These are phyloP conservation scores for Burhinus bistriatus DNA, from an alignment of 2,113 vertebrate species.

Conservation along the genomic window DNA sequence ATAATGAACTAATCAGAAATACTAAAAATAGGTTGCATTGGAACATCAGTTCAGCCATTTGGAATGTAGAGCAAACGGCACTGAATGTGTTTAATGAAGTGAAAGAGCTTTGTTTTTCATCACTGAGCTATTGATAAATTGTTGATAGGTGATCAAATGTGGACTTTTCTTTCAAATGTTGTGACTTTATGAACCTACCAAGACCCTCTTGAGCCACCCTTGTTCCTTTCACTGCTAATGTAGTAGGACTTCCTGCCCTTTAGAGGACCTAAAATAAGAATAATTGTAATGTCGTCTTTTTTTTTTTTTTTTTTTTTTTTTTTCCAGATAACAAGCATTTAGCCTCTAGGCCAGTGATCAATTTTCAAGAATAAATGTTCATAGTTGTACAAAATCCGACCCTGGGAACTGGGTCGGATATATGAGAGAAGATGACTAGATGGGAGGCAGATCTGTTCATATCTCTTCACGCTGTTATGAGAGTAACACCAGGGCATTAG, in stretches of 20 bases:
- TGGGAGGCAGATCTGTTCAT: conserved; percentile 63
- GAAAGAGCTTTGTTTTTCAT: conserved; percentile 44
- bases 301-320: background rate
- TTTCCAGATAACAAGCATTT: background rate
- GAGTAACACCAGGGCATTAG: background rate
- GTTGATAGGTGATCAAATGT: conserved; percentile 39
- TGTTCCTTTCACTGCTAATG: background rate
- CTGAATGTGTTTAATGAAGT: conserved; percentile 61
- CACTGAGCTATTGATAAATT: conserved; percentile 38
- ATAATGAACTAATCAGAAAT: conserved; percentile 52
- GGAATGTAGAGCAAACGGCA: conserved; percentile 32
- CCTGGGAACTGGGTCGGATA: conserved; percentile 63
- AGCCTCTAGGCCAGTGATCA: conserved; percentile 32
- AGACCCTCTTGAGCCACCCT: background rate
- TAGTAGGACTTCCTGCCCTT: conserved; percentile 4
- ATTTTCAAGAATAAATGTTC: conserved; percentile 45
- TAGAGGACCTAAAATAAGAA: conserved; percentile 26
- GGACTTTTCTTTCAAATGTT: background rate
- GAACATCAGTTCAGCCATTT: conserved; percentile 59
- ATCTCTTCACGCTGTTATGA: background rate
- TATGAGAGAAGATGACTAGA: conserved; percentile 65
- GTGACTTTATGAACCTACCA: conserved; percentile 5
- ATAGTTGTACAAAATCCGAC: conserved; percentile 9
- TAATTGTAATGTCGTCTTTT: background rate
- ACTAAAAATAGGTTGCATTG: conserved; percentile 59